Evolutionary conservation across 2,797 vertebrate species (phyloP).

Genomic region (Takifugu ocellatus): DNA sequence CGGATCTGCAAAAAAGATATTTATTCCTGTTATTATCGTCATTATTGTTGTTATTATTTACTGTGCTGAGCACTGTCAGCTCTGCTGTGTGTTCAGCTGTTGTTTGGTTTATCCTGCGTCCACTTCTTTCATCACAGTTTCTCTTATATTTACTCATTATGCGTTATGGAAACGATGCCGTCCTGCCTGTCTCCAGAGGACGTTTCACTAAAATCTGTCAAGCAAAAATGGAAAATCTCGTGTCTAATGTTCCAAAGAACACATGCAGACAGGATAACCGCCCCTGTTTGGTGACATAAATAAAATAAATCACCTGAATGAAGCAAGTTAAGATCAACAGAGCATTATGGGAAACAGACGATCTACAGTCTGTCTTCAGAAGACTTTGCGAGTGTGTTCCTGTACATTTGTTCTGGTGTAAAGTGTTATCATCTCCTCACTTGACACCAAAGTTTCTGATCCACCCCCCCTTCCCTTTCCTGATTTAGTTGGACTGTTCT

Average conservation of each 20-base stretch:
- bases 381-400: neutral
- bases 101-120: conserved; percentile 1
- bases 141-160: neutral
- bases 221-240: neutral
- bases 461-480: neutral
- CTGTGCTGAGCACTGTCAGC: neutral
- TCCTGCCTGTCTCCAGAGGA: neutral
- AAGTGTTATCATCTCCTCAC: too few species aligned
- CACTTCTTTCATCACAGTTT: neutral
- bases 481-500: too few species aligned
- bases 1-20: neutral
- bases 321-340: too few species aligned
- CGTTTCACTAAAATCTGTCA: too few species aligned
- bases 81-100: conserved; percentile 35
- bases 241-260: neutral
- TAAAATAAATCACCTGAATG: neutral
- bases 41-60: neutral
- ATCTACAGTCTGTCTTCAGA: neutral
- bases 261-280: neutral
- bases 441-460: conserved; percentile 14
- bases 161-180: neutral
- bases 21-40: neutral
- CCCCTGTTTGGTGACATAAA: too few species aligned
- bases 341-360: too few species aligned
- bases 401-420: conserved; percentile 8